Conservation (phyloP, 1,140 invertebrate species). For the Bicyclus anynana region DNA sequence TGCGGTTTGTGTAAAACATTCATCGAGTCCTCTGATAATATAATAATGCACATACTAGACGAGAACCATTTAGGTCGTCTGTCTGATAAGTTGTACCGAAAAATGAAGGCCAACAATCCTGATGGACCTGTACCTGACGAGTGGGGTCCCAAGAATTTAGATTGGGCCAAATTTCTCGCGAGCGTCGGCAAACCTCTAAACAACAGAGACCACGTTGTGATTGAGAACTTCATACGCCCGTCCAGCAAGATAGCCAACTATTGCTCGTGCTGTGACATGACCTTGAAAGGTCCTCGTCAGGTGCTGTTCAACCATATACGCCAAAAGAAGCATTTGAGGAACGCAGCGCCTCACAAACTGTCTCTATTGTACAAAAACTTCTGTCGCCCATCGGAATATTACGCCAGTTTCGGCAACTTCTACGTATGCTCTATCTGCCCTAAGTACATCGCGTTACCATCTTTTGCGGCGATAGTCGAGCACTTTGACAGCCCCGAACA, state of each 20-base stretch:
- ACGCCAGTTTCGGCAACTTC: conserved; percentile 64
- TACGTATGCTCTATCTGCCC: conserved; percentile 63
- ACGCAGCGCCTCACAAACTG: conserved; percentile 59
- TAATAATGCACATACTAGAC: conserved; percentile 59
- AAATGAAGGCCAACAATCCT: conserved; percentile 44
- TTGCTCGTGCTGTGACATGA: conserved; percentile 65
- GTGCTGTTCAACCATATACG: conserved; percentile 69
- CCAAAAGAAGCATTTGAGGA: conserved; percentile 69
- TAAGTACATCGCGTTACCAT: conserved; percentile 48
- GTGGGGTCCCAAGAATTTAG: conserved; percentile 63
- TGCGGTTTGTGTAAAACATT: conserved; percentile 51
- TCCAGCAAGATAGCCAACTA: conserved; percentile 63
- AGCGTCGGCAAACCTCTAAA: conserved; percentile 58
- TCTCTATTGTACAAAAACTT: conserved; percentile 56
- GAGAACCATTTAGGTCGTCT: conserved; percentile 59
- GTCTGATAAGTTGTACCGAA: conserved; percentile 58
- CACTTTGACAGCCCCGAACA: conserved; percentile 59
- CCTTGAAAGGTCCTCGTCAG: conserved; percentile 61
- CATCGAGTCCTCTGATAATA: conserved; percentile 45
- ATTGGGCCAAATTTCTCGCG: conserved; percentile 64
- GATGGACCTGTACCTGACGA: conserved; percentile 57
- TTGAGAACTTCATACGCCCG: conserved; percentile 67
- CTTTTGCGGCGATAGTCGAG: conserved; percentile 60
- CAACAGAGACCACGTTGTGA: conserved; percentile 56
- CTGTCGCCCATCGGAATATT: conserved; percentile 61